phyloP scores from a whole-genome alignment of 2,797 vertebrate species.

The Hydrophis major region DNA sequence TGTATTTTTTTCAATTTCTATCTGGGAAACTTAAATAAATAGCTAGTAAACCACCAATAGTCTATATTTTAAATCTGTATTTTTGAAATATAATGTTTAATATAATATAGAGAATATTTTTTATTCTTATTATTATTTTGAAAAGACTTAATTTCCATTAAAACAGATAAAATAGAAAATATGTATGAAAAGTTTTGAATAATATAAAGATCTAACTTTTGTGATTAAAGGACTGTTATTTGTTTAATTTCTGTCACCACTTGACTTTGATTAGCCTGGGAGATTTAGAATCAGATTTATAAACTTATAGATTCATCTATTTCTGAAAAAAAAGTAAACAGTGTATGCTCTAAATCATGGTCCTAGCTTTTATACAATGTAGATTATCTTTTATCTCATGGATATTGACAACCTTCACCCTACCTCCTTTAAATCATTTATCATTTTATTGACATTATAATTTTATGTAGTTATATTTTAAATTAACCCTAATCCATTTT shows the following conservation, averaged over 20 bases:
- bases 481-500: not conserved
- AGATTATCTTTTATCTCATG: not conserved
- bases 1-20: not conserved
- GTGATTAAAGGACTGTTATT: conserved; percentile 25
- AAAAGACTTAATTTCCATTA: conserved; percentile 24
- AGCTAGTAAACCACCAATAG: not conserved
- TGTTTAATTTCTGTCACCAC: not conserved
- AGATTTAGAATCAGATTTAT: conserved; percentile 7
- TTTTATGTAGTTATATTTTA: not conserved
- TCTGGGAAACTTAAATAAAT: not conserved
- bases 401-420: not conserved
- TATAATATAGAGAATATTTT: not conserved
- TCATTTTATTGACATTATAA: not conserved
- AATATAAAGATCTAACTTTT: conserved; percentile 32
- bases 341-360: not conserved
- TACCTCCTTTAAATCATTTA: not conserved
- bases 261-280: not conserved
- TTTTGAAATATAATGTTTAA: not conserved
- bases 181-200: not conserved
- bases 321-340: not conserved
- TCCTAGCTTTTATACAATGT: not conserved
- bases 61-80: not conserved
- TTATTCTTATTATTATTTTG: not conserved
- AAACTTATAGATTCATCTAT: conserved; percentile 6
- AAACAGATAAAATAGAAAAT: conserved; percentile 16